phyloP scores from a whole-genome alignment of 1,140 invertebrate genomes.

The Pogonomyrmex barbatus region DNA sequence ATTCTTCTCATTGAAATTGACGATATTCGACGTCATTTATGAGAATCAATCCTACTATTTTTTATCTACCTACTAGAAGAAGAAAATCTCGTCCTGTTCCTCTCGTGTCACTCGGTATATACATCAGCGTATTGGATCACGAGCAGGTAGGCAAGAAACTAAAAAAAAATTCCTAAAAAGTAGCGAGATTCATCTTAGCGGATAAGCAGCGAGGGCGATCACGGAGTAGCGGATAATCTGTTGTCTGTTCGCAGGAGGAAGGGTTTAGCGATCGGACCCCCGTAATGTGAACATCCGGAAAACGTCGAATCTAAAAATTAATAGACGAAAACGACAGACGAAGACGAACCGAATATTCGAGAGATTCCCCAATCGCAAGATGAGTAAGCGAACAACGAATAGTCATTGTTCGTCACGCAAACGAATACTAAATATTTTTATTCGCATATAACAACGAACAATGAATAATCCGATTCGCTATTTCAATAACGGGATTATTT shows the following conservation, averaged over 20 bases:
- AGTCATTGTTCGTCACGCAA: constrained; percentile 41
- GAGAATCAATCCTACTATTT: not conserved
- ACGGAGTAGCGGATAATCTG: constrained; percentile 38
- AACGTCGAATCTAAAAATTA: not conserved
- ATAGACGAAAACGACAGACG: not conserved
- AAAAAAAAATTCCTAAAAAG: constrained; percentile 67
- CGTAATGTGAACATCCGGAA: constrained; percentile 4
- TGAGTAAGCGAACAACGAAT: constrained; percentile 36
- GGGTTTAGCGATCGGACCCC: constrained; percentile 22
- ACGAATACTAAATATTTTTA: constrained; percentile 55
- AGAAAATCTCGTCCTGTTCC: not conserved
- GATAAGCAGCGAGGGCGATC: constrained; percentile 53
- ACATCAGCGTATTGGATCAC: constrained; percentile 47
- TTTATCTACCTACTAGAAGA: not conserved
- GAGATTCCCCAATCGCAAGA: not conserved
- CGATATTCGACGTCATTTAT: not conserved
- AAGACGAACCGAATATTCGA: not conserved
- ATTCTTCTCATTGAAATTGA: not conserved
- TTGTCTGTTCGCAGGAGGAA: constrained; percentile 34
- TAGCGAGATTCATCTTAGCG: constrained; percentile 70
- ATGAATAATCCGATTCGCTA: constrained; percentile 32
- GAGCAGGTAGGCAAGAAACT: constrained; percentile 51
- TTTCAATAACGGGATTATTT: not conserved
- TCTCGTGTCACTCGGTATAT: constrained; percentile 29
- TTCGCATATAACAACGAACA: constrained; percentile 45